Evolutionary conservation across 2,797 vertebrate genomes (phyloP).

Genomic region (Yasuhikotakia modesta): DNA sequence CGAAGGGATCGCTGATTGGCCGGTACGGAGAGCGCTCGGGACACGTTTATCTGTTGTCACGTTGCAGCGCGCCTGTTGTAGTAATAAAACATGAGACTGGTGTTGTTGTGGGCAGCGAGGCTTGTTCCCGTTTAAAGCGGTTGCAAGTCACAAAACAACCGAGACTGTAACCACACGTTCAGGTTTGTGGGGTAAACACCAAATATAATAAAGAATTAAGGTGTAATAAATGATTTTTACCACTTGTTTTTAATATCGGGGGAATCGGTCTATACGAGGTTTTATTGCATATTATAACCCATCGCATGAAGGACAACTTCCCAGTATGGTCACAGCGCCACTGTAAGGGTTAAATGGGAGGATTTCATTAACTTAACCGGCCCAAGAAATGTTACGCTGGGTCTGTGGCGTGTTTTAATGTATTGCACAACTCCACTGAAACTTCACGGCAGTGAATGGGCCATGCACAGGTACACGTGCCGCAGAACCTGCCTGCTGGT

Average conservation of each 20-base stretch:
- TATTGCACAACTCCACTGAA: background rate
- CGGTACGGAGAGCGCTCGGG: background rate
- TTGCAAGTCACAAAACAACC: background rate
- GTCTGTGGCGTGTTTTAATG: background rate
- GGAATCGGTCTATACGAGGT: too few species aligned
- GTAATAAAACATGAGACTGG: constrained; percentile 20
- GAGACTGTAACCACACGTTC: background rate
- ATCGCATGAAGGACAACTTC: too few species aligned
- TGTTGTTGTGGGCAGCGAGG: background rate
- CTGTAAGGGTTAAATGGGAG: too few species aligned
- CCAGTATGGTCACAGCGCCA: too few species aligned
- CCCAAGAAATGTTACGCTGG: background rate
- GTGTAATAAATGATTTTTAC: background rate
- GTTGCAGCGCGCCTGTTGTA: constrained; percentile 56
- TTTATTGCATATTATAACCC: too few species aligned
- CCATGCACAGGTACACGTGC: constrained; percentile 55
- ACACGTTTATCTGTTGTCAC: constrained; percentile 55
- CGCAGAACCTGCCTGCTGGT: constrained; percentile 18
- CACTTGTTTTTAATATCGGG: too few species aligned
- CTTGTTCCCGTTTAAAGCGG: background rate
- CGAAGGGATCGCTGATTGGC: constrained; percentile 46
- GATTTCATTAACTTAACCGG: too few species aligned
- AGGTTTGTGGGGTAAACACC: background rate
- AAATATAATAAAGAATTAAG: background rate
- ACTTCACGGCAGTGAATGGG: constrained; percentile 32